Evolutionary conservation across 2,797 vertebrate species (phyloP).

Genomic region (Acropternis orthonyx): DNA sequence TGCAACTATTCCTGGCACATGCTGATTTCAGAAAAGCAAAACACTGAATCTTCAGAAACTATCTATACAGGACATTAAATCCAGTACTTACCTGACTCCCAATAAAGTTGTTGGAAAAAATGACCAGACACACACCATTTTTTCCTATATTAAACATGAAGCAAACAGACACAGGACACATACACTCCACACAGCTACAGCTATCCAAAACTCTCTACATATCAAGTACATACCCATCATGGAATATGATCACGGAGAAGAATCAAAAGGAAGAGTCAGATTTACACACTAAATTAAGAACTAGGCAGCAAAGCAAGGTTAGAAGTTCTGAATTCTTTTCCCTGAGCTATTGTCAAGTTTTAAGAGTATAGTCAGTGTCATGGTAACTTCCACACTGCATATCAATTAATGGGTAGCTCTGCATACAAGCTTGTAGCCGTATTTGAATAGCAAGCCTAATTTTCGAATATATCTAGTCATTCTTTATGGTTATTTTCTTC

Average conservation of each 20-base stretch:
- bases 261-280: neutral
- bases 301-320: neutral
- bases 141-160: neutral
- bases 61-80: neutral
- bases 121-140: neutral
- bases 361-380: neutral
- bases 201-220: neutral
- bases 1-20: neutral
- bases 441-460: neutral
- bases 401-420: neutral
- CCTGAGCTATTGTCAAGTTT: neutral
- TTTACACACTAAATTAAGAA: neutral
- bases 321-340: neutral
- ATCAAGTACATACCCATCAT: neutral
- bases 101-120: neutral
- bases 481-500: neutral
- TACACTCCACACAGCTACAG: neutral
- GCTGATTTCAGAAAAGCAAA: neutral
- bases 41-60: neutral
- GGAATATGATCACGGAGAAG: neutral
- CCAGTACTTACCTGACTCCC: neutral
- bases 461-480: neutral
- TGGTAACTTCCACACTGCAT: neutral
- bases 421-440: neutral
- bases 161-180: neutral